Base-by-base conservation (phyloP, 2,113 vertebrate species). In the Salvelinus fontinalis region DNA sequence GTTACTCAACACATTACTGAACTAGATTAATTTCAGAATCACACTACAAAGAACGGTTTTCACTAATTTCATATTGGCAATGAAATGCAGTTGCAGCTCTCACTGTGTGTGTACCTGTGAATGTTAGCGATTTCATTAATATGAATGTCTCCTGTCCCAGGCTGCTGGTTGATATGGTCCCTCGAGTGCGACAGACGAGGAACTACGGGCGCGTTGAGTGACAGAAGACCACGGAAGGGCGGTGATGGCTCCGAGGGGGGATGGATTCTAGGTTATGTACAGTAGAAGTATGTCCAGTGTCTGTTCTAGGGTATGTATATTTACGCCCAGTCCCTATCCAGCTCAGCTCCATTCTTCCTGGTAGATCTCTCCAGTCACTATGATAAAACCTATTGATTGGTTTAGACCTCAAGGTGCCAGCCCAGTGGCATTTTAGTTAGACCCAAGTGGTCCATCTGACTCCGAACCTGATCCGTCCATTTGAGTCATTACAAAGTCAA, bases 131-230 rank as follows among this genome's bases (percentile, higher is more conserved):
- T 5, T n/a, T 49, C 11, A 48, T 29, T 20, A 24, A 49, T 11
- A 49, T 44, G 20, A 4, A 29, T 5, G 4, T 62, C 16, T 73
- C 44, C 31, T 51, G 22, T 57, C 34, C 44, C 92, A 99, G 98
- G 88, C 87, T 99, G 83, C 93, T 99, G 82, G 76, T 95, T 3
- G 97, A 99, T 73, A 98, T 96, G 95, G 86, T 99, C 26, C 98
- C 98, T 0, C 93, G 97, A 0, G 87, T 99, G 64, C 91, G 94
- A 86, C 97, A 98, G 76, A 98, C 97, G 0, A 95, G 95, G 72
- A 94, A 97, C 86, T 99, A 99, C 0, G 97, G 99, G 82, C 97
- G 97, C 79, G 98, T 99, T 22, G 98, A 99, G 91, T 99, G 93
- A 95, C 31, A n/a, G 62, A 48, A 39, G 62, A 34, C 34, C 16